These are phyloP conservation scores for Nudaria mundana DNA, from an alignment of 2,888 invertebrate species.

Conservation along the genomic window DNA sequence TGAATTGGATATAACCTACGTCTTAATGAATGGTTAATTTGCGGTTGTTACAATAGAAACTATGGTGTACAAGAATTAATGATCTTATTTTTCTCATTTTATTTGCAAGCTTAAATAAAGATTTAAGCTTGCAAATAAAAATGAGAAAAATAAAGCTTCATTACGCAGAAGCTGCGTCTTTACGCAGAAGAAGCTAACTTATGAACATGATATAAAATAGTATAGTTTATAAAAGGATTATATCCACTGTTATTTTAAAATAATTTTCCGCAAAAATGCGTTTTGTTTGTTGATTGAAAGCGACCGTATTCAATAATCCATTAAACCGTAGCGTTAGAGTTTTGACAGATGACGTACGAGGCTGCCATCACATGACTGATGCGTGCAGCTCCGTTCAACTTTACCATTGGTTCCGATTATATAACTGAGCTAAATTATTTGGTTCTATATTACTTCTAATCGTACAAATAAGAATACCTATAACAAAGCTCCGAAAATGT, in stretches of 20 bases:
- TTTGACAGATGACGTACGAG: constrained; percentile 62
- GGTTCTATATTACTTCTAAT: constrained; percentile 8
- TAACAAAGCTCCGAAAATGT: too few species aligned
- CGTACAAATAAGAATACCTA: too few species aligned
- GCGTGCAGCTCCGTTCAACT: constrained; percentile 19
- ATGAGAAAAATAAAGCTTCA: too few species aligned
- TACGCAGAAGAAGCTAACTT: too few species aligned
- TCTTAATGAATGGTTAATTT: too few species aligned
- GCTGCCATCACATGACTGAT: constrained; percentile 48
- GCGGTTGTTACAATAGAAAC: too few species aligned
- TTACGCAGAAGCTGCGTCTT: too few species aligned
- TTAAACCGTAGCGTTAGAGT: constrained; percentile 54
- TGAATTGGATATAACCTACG: too few species aligned
- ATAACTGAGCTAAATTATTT: background rate
- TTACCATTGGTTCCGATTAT: constrained; percentile 23
- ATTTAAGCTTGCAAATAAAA: too few species aligned
- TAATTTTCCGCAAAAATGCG: constrained; percentile 47
- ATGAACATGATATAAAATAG: background rate
- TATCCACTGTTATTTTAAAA: background rate
- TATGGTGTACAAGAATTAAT: too few species aligned
- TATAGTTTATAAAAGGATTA: background rate
- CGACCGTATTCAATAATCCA: constrained; percentile 66
- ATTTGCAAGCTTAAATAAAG: too few species aligned
- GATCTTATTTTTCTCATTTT: too few species aligned
- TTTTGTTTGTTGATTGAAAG: constrained; percentile 53